phyloP scores from a whole-genome alignment of 2,888 invertebrate species.

The Cyrtodaria siliqua region DNA sequence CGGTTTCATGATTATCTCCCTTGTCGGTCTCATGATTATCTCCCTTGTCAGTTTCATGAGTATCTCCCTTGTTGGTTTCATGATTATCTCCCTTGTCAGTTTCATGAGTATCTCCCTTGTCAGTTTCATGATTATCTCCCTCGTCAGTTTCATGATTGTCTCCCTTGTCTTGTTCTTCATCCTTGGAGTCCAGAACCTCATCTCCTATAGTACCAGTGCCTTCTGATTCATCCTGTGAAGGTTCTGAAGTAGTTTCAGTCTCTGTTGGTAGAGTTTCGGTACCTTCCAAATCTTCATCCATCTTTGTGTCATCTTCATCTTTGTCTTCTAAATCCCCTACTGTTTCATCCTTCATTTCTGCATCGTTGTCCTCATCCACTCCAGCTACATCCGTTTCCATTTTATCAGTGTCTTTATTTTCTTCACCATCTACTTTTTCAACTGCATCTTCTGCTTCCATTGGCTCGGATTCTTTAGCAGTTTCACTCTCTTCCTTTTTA shows the following conservation, averaged over 20 bases:
- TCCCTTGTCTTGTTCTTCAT: neutral
- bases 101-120: neutral
- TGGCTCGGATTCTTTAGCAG: neutral
- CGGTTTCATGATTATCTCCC: neutral
- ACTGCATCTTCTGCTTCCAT: conserved; percentile 10
- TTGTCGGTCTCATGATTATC: no score
- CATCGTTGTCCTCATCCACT: neutral
- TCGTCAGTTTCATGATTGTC: no score
- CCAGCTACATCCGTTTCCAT: no score
- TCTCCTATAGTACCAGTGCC: no score
- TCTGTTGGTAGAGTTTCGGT: no score
- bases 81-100: no score
- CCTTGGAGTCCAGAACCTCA: no score
- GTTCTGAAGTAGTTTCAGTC: no score
- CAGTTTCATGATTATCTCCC: no score
- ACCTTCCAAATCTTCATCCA: neutral
- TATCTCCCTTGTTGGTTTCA: neutral
- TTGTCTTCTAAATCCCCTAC: neutral
- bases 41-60: neutral
- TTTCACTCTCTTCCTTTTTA: neutral
- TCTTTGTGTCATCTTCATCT: neutral
- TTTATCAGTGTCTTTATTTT: conserved; percentile 1
- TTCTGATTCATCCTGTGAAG: no score
- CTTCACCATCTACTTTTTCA: neutral
- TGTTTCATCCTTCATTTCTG: neutral